Percentiles rank a stretch among this genome's conserved stretches.
phyloP scores from a whole-genome alignment of 2,797 vertebrate species.

The Gymnodraco acuticeps region DNA sequence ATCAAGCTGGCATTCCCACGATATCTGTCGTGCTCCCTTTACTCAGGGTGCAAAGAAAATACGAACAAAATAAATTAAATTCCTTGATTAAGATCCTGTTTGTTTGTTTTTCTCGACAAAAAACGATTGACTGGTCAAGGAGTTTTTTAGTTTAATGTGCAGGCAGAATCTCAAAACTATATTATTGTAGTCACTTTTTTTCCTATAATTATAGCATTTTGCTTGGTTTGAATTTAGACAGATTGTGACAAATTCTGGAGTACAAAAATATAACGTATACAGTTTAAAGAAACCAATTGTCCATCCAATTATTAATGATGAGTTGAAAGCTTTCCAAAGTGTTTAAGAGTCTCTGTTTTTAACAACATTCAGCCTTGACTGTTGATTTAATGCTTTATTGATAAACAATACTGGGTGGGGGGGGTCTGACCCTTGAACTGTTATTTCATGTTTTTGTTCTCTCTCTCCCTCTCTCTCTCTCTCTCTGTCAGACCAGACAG shows the following conservation, averaged over 20 bases:
- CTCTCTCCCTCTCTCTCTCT: constrained; percentile 2
- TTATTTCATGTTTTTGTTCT: constrained; percentile 54
- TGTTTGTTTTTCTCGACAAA: neutral
- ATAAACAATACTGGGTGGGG: constrained; percentile 23
- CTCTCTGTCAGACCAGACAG: constrained; percentile 72
- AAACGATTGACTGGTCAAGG: neutral
- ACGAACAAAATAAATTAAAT: neutral
- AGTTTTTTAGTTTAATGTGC: neutral
- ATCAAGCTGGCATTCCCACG: neutral
- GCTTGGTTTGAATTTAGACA: neutral
- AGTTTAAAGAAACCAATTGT: neutral
- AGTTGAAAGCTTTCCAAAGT: neutral
- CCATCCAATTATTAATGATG: neutral
- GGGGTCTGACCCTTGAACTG: constrained; percentile 71
- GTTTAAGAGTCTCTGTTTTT: constrained; percentile 2
- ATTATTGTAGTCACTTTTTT: neutral
- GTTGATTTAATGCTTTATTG: constrained; percentile 50
- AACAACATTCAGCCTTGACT: neutral
- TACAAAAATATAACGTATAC: no score
- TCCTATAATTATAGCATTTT: neutral
- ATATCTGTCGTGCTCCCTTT: neutral
- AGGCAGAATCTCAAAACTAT: no score
- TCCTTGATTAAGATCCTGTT: neutral
- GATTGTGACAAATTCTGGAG: neutral
- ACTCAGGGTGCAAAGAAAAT: neutral